A percentile compares a stretch with the other conserved stretches of the same genome.
Conservation (phyloP, 2,113 vertebrate species). For the Notarius lentiginosus region DNA sequence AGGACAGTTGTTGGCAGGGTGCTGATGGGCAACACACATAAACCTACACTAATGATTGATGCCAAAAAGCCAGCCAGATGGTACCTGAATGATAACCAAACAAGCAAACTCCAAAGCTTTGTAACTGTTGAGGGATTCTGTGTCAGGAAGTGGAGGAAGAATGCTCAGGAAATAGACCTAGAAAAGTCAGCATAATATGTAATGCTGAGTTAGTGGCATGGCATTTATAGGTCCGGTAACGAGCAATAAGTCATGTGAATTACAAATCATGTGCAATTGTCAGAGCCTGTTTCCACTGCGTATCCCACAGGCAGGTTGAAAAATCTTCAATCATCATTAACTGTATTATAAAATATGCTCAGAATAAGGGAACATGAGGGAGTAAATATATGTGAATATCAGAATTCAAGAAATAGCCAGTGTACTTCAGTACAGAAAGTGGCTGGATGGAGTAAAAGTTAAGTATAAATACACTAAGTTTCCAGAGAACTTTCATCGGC, state of each 20-base stretch:
- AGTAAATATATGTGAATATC: too few relatives aligned
- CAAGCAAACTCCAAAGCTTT: neutral
- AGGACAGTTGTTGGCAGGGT: conserved; percentile 1
- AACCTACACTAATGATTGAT: neutral
- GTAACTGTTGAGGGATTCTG: neutral
- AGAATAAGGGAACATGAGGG: too few relatives aligned
- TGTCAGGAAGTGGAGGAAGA: neutral
- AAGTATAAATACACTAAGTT: too few relatives aligned
- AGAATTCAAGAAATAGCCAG: too few relatives aligned
- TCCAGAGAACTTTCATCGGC: neutral
- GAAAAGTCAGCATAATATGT: neutral
- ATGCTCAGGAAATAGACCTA: neutral
- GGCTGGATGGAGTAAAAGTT: too few relatives aligned
- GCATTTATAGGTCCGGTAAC: neutral
- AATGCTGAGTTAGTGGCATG: neutral
- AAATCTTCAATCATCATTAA: neutral
- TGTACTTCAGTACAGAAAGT: too few relatives aligned
- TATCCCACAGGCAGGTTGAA: neutral
- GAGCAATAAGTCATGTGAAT: neutral
- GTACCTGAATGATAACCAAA: neutral
- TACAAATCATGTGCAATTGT: neutral
- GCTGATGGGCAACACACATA: neutral
- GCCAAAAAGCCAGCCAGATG: neutral
- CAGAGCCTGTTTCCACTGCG: neutral
- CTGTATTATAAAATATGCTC: neutral